Conservation (phyloP, 1,140 invertebrate species). For the Andrena cerasifolii region DNA sequence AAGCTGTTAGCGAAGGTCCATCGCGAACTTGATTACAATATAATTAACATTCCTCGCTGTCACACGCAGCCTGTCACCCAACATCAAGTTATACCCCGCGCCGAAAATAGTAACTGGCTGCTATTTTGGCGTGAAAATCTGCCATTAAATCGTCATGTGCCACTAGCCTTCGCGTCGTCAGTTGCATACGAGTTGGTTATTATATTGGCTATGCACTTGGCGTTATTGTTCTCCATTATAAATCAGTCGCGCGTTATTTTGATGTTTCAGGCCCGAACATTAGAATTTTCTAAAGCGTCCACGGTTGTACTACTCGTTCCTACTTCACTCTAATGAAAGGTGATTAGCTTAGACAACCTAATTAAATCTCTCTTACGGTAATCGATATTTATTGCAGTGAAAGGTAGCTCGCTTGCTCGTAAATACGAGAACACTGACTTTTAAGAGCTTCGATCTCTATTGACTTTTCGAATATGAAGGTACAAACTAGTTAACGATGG, state of each 20-base stretch:
- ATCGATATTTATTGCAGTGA: too few relatives aligned
- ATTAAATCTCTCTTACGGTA: too few relatives aligned
- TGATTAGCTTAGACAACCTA: too few relatives aligned
- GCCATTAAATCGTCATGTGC: slow-evolving; percentile 28
- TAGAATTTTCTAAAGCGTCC: too few relatives aligned
- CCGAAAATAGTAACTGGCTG: slow-evolving; percentile 17
- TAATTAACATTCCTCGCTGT: background rate
- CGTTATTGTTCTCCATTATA: background rate
- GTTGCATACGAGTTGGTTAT: background rate
- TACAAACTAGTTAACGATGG: too few relatives aligned
- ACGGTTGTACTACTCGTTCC: too few relatives aligned
- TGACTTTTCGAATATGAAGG: too few relatives aligned
- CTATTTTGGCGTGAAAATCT: slow-evolving; percentile 32
- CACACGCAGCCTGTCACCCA: background rate
- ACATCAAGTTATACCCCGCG: background rate
- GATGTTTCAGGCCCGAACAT: background rate
- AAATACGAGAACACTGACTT: too few relatives aligned
- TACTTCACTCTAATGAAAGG: too few relatives aligned
- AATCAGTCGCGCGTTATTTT: background rate
- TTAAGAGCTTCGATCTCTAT: too few relatives aligned
- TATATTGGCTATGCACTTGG: background rate
- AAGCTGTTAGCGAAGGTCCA: background rate
- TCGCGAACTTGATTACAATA: background rate
- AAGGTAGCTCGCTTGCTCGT: too few relatives aligned
- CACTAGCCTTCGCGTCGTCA: background rate